Evolutionary conservation across 2,113 vertebrate genomes (phyloP).

Genomic region (Hemiprocne comata): DNA sequence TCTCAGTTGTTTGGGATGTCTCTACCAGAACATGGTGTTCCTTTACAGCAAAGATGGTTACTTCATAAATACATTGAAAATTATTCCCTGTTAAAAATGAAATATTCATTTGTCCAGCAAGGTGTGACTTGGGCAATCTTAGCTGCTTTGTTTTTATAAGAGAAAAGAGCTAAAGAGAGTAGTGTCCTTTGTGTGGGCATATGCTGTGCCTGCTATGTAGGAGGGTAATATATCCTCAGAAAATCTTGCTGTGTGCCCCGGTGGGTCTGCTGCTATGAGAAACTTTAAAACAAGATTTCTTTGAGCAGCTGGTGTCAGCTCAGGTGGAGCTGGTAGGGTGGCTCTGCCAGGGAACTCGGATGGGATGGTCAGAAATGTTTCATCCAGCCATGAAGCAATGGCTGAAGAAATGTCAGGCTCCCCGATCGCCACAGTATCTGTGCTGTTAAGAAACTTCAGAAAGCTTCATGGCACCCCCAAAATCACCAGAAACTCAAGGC

Average conservation of each 20-base stretch:
- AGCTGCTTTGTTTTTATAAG: not conserved
- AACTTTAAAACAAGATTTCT: not conserved
- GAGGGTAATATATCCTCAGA: not conserved
- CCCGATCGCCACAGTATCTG: not conserved
- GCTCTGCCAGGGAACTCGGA: rapidly evolving
- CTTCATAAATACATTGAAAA: not conserved
- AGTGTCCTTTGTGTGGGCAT: not conserved
- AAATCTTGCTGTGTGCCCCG: not conserved
- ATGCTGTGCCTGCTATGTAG: not conserved
- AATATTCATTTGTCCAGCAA: not conserved
- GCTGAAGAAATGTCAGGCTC: not conserved
- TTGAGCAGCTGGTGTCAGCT: not conserved
- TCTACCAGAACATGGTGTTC: constrained; percentile 30
- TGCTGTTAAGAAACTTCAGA: not conserved
- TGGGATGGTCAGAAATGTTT: not conserved
- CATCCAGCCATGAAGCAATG: not conserved
- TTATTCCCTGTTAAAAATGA: not conserved
- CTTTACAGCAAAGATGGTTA: constrained; percentile 53
- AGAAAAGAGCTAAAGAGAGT: not conserved
- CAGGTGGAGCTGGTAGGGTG: not conserved
- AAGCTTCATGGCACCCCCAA: not conserved
- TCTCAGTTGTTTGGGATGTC: constrained; percentile 42
- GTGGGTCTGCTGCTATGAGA: not conserved
- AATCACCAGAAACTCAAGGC: not conserved
- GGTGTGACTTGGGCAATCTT: not conserved